Base-by-base conservation (phyloP, 1,140 invertebrate species). In the Macrotrachela quadricornifera region DNA sequence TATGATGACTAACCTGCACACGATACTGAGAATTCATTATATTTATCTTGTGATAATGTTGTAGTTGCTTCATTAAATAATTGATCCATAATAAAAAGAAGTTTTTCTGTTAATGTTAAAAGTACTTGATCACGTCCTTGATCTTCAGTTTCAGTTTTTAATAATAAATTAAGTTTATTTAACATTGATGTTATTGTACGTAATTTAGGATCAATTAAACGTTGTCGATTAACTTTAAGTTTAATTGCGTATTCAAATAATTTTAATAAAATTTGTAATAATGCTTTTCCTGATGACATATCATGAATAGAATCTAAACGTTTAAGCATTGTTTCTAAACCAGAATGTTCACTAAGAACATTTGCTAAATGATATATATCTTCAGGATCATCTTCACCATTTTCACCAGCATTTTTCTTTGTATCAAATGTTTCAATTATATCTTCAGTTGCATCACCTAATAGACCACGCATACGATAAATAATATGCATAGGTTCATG, bases 361-460 rank as follows among this genome's bases (percentile, higher is more conserved):
- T 76, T 74, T 4, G 77, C 76, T 74, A 79, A 74, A 59, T 79
- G 79, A 64, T 88, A 95, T 0, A 90, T 78, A 65, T 90, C 82
- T 66, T 96, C 90, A 59, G 88, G 86, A 64, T 95, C 85, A 0
- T 90, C 80, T 56, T 84, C 79, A 63, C 85, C 81, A 57, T 86
- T 83, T 56, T 84, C 79, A 63, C 85, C 81, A 57, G 86, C 83
- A 66, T 63, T 61, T 57, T 80, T 81, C 57, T 82, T 86, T n/a
- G 77, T 78, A 47, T 83, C 85, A 16, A 96, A 70, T 4, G 82
- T 86, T 70, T 95, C 90, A 13, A 96, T 84, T 70, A 96, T 95
- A 69, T 95, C 90, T 65, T 95, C 91, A 0, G 91, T 96, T 1
- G 91, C 90, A 72, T 96, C 91, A 11, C 91, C 91, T 8, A 95